Conservation (phyloP, 2,113 vertebrate species). For the Cynoglossus semilaevis region DNA sequence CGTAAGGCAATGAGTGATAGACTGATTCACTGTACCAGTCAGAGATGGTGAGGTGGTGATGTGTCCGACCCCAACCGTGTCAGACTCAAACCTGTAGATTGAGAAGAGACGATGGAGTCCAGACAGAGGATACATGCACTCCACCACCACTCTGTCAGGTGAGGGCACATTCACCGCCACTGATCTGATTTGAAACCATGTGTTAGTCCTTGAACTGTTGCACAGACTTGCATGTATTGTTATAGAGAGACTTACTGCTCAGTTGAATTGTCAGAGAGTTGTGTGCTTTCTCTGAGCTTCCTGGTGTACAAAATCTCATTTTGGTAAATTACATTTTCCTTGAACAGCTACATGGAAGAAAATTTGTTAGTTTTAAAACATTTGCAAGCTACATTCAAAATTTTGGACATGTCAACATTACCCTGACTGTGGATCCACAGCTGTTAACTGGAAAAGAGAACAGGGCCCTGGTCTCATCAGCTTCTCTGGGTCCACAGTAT, state of each 20-base stretch:
- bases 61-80: conserved; percentile 35
- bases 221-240: not conserved
- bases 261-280: not conserved
- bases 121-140: conserved; percentile 54
- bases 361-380: too few species aligned
- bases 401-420: conserved; percentile 19
- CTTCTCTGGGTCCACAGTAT: conserved; percentile 60
- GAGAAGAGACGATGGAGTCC: conserved; percentile 58
- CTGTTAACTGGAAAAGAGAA: conserved; percentile 64
- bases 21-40: conserved; percentile 2
- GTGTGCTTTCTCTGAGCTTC: not conserved
- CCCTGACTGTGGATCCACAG: conserved; percentile 69
- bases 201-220: not conserved
- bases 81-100: conserved; percentile 52
- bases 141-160: conserved; percentile 50
- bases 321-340: conserved; percentile 58
- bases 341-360: conserved; percentile 44
- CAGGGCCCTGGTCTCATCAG: conserved; percentile 49
- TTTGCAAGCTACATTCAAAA: too few species aligned
- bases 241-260: conserved; percentile 14
- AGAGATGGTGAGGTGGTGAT: conserved; percentile 6
- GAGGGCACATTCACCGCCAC: not conserved
- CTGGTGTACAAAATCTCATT: conserved; percentile 63
- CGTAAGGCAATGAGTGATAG: not conserved
- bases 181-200: not conserved